phyloP scores from a whole-genome alignment of 2,797 vertebrate species.

The Cossypha niveicapilla region DNA sequence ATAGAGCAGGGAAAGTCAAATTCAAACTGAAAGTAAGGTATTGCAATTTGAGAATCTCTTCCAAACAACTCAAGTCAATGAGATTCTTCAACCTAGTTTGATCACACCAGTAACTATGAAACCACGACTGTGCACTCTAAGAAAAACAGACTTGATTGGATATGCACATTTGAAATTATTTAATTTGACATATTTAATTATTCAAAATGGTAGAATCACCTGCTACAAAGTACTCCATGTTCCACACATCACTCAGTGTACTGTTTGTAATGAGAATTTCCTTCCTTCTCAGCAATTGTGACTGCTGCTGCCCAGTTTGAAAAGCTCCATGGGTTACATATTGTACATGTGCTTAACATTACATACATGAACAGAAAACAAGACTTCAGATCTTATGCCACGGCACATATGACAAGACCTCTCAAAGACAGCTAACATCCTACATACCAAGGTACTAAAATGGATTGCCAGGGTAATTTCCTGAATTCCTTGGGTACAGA shows the following conservation, averaged over 20 bases:
- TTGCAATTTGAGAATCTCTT: not conserved
- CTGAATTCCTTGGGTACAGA: not conserved
- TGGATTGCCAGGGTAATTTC: not conserved
- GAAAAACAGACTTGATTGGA: not conserved
- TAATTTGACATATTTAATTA: not conserved
- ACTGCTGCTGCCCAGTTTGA: not conserved
- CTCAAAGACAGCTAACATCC: not conserved
- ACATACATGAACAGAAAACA: not conserved
- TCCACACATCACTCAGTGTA: not conserved
- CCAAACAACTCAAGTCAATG: not conserved
- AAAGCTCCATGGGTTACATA: not conserved
- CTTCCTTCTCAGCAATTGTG: not conserved
- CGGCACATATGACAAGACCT: rapidly evolving
- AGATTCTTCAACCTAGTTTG: not conserved
- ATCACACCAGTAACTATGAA: not conserved
- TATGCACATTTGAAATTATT: not conserved
- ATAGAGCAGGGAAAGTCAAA: not conserved
- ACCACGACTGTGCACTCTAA: not conserved
- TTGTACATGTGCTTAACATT: not conserved
- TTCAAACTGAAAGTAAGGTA: not conserved
- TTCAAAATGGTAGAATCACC: not conserved
- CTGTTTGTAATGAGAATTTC: not conserved
- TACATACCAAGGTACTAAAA: not conserved
- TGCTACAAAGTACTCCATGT: not conserved
- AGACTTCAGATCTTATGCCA: not conserved